Conservation (phyloP, 2,797 vertebrate species). For the Lateolabrax maculatus region DNA sequence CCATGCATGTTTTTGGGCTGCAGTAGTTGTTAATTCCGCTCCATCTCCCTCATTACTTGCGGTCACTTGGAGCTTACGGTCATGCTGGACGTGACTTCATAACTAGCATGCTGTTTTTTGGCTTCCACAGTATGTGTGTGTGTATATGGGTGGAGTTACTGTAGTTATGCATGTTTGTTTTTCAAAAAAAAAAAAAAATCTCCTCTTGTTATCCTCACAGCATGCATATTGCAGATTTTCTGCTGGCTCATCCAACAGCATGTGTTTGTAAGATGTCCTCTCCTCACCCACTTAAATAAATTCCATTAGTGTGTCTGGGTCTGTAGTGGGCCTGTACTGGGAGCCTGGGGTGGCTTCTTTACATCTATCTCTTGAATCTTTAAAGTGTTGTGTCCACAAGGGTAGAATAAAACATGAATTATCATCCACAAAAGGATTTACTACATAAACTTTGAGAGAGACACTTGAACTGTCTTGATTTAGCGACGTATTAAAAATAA, state of each 20-base stretch:
- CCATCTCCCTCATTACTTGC: slow-evolving; percentile 78
- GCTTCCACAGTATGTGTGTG: slow-evolving; percentile 51
- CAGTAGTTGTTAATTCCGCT: slow-evolving; percentile 71
- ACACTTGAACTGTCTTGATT: slow-evolving; percentile 50
- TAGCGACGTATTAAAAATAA: slow-evolving; percentile 68
- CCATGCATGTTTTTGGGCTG: slow-evolving; percentile 65
- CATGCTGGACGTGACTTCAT: slow-evolving; percentile 67
- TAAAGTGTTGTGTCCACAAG: slow-evolving; percentile 63
- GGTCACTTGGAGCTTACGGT: slow-evolving; percentile 78
- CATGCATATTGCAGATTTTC: slow-evolving; percentile 67
- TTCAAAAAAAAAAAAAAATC: no score
- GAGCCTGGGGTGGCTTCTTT: slow-evolving; percentile 54
- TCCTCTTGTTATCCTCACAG: slow-evolving; percentile 57
- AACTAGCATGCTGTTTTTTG: slow-evolving; percentile 67
- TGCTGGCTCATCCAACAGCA: slow-evolving; percentile 59
- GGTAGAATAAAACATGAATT: slow-evolving; percentile 72
- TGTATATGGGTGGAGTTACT: slow-evolving; percentile 8
- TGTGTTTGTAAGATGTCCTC: slow-evolving; percentile 60
- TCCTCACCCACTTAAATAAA: slow-evolving; percentile 56
- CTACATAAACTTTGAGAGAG: slow-evolving; percentile 40
- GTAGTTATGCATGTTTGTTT: slow-evolving; percentile 47
- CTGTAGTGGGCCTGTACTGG: slow-evolving; percentile 45
- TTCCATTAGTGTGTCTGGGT: slow-evolving; percentile 53
- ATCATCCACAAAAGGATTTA: slow-evolving; percentile 56
- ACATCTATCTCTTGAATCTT: slow-evolving; percentile 68